A percentile compares a stretch with the other conserved stretches of the same genome.
Conservation (phyloP, 2,888 invertebrate genomes). For the Coelopa pilipes region DNA sequence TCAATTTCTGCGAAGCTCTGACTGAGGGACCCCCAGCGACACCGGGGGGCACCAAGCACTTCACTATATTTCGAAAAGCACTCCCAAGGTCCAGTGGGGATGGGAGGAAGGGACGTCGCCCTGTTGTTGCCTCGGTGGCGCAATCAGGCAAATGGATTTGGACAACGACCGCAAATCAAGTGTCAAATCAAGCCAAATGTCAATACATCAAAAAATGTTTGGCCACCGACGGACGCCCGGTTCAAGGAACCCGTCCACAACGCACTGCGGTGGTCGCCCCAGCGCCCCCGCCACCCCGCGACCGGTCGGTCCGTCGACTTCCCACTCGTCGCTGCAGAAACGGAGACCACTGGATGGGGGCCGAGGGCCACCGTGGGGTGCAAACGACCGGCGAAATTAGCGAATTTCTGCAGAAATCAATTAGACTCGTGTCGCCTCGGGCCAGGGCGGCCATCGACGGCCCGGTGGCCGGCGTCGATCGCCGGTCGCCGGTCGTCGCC, state of each 20-base stretch:
- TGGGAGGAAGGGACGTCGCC: no score
- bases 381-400: constrained; percentile 22
- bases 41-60: no score
- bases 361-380: background rate
- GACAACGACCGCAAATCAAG: background rate
- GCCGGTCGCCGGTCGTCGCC: no score
- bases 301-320: no score
- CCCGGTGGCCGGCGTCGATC: no score
- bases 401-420: constrained; percentile 24
- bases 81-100: no score
- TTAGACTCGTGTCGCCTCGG: constrained; percentile 9
- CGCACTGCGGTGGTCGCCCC: no score
- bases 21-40: no score
- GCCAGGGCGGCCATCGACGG: background rate
- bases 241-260: background rate
- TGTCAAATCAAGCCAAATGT: background rate
- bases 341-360: background rate
- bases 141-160: constrained; percentile 5
- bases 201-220: constrained; percentile 2
- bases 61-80: no score
- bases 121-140: background rate
- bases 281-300: no score
- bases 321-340: background rate
- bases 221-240: background rate
- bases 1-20: no score